A percentile compares a stretch with the other conserved stretches of the same genome.
phyloP scores from a whole-genome alignment of 2,888 invertebrate genomes.

The Serripes groenlandicus region DNA sequence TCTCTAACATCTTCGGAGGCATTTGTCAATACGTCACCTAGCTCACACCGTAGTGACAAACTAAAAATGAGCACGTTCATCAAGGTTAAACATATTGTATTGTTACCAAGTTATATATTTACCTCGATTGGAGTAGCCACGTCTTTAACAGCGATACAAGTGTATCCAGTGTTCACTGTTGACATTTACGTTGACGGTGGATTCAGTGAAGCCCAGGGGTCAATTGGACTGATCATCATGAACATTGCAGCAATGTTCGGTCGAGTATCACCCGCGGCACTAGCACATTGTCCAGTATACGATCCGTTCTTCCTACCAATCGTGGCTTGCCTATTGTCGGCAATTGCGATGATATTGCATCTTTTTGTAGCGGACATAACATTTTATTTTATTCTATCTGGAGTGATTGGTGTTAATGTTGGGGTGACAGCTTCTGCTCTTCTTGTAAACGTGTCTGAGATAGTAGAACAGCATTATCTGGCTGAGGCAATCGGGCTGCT shows the following conservation, averaged over 20 bases:
- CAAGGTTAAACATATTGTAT: neutral
- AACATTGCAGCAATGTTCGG: conserved; percentile 2
- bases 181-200: neutral
- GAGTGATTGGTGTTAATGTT: neutral
- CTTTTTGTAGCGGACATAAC: neutral
- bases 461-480: neutral
- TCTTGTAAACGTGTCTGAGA: neutral
- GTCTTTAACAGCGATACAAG: neutral
- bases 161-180: neutral
- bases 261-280: neutral
- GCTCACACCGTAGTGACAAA: neutral
- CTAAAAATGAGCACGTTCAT: too few relatives aligned
- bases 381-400: neutral
- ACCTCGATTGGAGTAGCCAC: neutral
- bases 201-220: neutral
- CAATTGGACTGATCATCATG: neutral
- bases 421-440: neutral
- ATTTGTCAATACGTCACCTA: neutral
- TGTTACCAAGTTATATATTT: neutral
- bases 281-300: neutral
- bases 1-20: neutral
- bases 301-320: neutral
- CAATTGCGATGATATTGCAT: neutral
- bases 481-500: neutral
- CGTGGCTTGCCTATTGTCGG: neutral